Conservation (phyloP, 2,797 vertebrate genomes). For the Dipus sagitta region DNA sequence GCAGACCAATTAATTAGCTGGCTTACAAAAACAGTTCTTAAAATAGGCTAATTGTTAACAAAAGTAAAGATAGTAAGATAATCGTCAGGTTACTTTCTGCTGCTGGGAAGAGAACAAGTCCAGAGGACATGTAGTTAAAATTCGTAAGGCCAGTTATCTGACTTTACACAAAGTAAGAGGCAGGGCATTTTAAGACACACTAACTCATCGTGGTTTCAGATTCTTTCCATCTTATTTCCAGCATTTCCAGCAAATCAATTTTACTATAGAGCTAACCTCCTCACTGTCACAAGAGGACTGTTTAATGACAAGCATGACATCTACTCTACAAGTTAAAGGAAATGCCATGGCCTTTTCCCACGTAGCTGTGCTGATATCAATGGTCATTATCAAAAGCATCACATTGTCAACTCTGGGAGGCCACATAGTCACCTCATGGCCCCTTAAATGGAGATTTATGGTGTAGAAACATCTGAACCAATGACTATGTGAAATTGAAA, state of each 20-base stretch:
- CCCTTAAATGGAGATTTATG: background rate
- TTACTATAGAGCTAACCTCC: background rate
- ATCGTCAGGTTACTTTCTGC: background rate
- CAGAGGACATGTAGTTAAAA: background rate
- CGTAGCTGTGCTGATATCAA: background rate
- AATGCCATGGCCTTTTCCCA: background rate
- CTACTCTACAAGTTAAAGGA: background rate
- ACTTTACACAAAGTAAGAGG: background rate
- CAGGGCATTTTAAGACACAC: background rate
- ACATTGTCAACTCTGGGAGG: background rate
- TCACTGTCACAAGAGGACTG: background rate
- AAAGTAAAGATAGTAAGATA: constrained; percentile 15
- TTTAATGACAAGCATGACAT: background rate
- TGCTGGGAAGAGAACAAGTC: background rate
- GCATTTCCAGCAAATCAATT: background rate
- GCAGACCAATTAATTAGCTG: too few relatives aligned
- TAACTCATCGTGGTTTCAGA: background rate
- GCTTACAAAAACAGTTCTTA: background rate
- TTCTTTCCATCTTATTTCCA: background rate
- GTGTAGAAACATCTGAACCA: background rate
- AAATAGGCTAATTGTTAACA: background rate
- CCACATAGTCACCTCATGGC: background rate
- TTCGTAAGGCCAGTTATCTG: background rate
- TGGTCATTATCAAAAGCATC: background rate
- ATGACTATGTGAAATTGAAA: background rate